Percentiles rank a stretch among this genome's conserved stretches.
phyloP scores from a whole-genome alignment of 2,113 vertebrate genomes.

The Verasper variegatus region DNA sequence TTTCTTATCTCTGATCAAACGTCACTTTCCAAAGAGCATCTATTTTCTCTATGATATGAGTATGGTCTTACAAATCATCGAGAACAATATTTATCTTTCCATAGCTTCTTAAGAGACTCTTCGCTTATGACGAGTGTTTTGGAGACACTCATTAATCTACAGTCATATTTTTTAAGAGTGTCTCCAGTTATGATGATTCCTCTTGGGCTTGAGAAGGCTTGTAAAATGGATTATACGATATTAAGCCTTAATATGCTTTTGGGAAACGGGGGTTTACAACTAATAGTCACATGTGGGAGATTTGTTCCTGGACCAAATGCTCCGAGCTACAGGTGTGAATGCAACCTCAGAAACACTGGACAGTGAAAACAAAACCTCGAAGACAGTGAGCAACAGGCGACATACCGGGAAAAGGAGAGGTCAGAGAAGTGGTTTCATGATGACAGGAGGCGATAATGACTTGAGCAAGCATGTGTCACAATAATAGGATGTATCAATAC shows the following conservation, averaged over 20 bases:
- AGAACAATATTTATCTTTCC: not conserved
- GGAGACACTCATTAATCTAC: not conserved
- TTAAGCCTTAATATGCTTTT: not conserved
- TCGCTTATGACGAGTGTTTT: too few species aligned
- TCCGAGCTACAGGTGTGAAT: not conserved
- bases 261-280: too few species aligned
- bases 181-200: not conserved
- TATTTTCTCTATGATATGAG: not conserved
- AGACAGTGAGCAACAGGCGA: not conserved
- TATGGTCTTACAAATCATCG: not conserved
- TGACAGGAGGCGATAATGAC: not conserved
- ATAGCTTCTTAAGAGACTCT: not conserved
- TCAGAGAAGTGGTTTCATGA: not conserved
- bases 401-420: not conserved
- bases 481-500: too few species aligned
- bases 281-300: too few species aligned
- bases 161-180: not conserved
- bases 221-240: not conserved
- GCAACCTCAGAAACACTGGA: not conserved
- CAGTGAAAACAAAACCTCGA: not conserved
- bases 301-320: not conserved
- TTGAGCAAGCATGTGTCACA: too few species aligned
- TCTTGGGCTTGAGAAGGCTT: constrained; percentile 7
- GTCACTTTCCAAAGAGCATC: not conserved
- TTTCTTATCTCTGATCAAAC: too few species aligned